Evolutionary conservation across 1,140 invertebrate species (phyloP), one percentile per base, ranked within the genome.

Genomic region (Hestina assimilis): DNA sequence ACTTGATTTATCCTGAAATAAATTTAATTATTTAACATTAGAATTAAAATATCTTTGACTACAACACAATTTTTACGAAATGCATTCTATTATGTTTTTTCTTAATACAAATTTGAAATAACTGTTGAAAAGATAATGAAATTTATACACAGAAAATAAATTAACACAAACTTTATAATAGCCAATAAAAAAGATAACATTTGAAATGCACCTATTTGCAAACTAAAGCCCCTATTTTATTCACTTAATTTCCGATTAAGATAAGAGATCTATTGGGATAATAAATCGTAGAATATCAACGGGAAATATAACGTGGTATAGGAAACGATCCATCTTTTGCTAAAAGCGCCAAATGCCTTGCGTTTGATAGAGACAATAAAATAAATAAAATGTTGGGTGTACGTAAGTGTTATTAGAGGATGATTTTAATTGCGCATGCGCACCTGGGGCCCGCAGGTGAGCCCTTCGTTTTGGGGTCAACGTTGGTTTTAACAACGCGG

Each of bases 391-490:
- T 73, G 66, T 66, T 28, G 38, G 50, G 70, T 63, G 66, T 72
- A 70, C 62, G 59, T 72, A 74, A 69, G 74, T 78, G 79, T 80
- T 83, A 82, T 78, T 76, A 73, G 69, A 76, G 72, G 76, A 75
- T 79, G 69, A 63, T 83, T 80, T 82, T 82, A 83, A 85, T 85
- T 87, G 83, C 79, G 68, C 56, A 41, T 4, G 45, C 75, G 78
- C 83, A 87, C 83, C 80, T 86, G 83, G 83, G 75, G 56, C 63
- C 53, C 60, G 80, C 83, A 86, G 83, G 80, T 86, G 83, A 78
- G 69, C 56, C 48, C 66, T 66, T 50, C 66, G 75, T 72, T 85
- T 85, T 85, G 75, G 82, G 82, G 79, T 83, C 82, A 80, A 69
- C 66, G 64, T 54, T 71, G 62, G 63, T 71, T 77, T 75, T 75